A percentile compares a stretch with the other conserved stretches of the same genome.
phyloP scores from a whole-genome alignment of 2,888 invertebrate species.

The Crioceris asparagi region DNA sequence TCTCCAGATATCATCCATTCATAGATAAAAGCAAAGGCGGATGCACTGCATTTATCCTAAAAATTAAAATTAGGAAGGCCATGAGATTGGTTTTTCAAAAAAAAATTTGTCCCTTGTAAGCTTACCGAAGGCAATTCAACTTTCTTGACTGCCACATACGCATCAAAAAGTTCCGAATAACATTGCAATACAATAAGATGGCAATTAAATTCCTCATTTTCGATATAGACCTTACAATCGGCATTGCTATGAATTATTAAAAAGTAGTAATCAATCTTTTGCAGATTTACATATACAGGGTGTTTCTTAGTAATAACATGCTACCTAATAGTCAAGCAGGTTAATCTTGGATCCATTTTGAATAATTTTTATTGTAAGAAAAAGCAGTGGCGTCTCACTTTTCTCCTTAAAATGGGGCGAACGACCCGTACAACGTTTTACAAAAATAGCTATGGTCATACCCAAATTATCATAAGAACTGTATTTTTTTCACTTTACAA shows the following conservation, averaged over 20 bases:
- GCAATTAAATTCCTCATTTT: slow-evolving; percentile 55
- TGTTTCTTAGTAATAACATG: no score
- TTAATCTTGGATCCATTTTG: no score
- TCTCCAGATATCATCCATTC: slow-evolving; percentile 69
- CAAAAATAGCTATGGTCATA: no score
- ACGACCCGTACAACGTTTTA: no score
- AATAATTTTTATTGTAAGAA: no score
- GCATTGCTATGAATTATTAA: slow-evolving; percentile 49
- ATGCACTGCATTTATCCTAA: slow-evolving; percentile 37
- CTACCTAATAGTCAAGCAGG: no score
- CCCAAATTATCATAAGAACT: no score
- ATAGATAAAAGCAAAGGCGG: slow-evolving; percentile 61
- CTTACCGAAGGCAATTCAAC: slow-evolving; percentile 35
- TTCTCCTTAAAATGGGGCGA: no score
- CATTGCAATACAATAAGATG: slow-evolving; percentile 59
- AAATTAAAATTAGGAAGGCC: slow-evolving; percentile 11
- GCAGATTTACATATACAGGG: no score
- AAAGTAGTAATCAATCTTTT: no score
- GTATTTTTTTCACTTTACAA: background rate
- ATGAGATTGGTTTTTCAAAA: background rate
- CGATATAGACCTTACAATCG: slow-evolving; percentile 54
- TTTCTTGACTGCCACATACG: slow-evolving; percentile 35
- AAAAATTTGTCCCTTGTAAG: slow-evolving; percentile 6
- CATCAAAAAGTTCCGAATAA: slow-evolving; percentile 56
- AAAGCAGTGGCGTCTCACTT: no score